Base-by-base conservation (phyloP, 1,140 invertebrate genomes). In the Bombus waltoni region DNA sequence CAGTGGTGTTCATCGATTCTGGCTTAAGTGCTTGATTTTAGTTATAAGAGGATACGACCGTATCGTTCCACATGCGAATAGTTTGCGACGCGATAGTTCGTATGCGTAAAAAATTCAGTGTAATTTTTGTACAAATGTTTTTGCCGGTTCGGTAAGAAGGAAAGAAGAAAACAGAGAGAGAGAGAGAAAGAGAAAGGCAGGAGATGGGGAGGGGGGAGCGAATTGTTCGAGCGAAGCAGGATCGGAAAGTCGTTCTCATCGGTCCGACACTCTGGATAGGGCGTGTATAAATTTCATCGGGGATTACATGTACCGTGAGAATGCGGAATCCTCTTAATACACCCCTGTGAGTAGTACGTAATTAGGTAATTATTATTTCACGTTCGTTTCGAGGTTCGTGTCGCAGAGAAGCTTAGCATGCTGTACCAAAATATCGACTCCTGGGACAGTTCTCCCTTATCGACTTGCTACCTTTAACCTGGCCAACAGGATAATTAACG, bases 281-380 rank as follows among this genome's bases (percentile, higher is more conserved):
- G 5, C 53, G 47, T 22, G 62, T 66, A 66, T 66, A 66, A 42
- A 78, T 79, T 66, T 32, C 40, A 79, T 66, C 22, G 22, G 25
- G n/a, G 40, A 44, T 79, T 44, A 25, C n/a, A 32, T 18, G 62
- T n/a, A 10, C 11, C 22, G 40, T 47, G 76, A 44, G 76, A 32
- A 66, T 40, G 22, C n/a, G 32, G 22, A 79, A 35, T 65, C 40
- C 62, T 71, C 66, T 47, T 22, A 28, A 70, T 57, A 71, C 44
- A 71, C 42, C 42, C 66, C 32, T 71, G 65, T 28, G 62, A 66
- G 40, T 71, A 40, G 78, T 57, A 53, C 66, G 35, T 71, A 71
- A 81, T 81, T 81, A 57, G 35, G 22, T 71, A 35, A 72, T 72
- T 72, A 59, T 72, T 72, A 79, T 79, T 79, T 66, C 59, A 79